These are phyloP conservation scores for Origma solitaria DNA, from an alignment of 2,113 vertebrate genomes.

Conservation along the genomic window DNA sequence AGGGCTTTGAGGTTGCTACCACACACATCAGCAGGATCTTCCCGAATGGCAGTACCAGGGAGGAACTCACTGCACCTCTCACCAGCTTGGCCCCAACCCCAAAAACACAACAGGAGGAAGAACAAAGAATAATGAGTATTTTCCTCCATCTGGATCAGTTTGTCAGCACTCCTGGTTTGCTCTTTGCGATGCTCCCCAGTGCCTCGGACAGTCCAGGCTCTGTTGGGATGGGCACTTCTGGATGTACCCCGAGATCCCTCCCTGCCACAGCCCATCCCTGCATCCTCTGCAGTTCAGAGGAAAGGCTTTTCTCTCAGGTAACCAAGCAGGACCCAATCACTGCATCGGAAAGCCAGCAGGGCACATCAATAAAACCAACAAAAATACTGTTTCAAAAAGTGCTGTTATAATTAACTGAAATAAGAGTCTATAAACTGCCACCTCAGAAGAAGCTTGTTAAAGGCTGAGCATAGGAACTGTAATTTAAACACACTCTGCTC, in stretches of 20 bases:
- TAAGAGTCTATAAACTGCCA: neutral
- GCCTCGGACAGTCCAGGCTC: neutral
- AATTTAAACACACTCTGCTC: neutral
- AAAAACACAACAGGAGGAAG: neutral
- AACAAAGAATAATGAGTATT: accelerated
- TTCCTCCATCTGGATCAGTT: neutral
- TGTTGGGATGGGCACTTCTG: neutral
- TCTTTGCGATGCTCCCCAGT: accelerated
- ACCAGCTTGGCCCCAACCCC: neutral
- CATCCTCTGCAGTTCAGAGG: accelerated
- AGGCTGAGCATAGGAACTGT: neutral
- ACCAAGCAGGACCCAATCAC: neutral
- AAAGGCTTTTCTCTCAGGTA: neutral
- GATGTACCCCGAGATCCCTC: accelerated
- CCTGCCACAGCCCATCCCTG: neutral
- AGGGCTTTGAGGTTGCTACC: neutral
- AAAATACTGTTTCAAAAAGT: neutral
- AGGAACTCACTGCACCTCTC: neutral
- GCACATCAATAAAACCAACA: neutral
- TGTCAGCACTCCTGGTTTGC: neutral
- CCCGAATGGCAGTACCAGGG: neutral
- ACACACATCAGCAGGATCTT: neutral
- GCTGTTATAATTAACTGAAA: constrained; percentile 18
- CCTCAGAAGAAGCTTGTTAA: neutral
- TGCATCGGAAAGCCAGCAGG: neutral